These are phyloP conservation scores for Margaritifera margaritifera DNA, from an alignment of 2,888 invertebrate species.

Conservation along the genomic window DNA sequence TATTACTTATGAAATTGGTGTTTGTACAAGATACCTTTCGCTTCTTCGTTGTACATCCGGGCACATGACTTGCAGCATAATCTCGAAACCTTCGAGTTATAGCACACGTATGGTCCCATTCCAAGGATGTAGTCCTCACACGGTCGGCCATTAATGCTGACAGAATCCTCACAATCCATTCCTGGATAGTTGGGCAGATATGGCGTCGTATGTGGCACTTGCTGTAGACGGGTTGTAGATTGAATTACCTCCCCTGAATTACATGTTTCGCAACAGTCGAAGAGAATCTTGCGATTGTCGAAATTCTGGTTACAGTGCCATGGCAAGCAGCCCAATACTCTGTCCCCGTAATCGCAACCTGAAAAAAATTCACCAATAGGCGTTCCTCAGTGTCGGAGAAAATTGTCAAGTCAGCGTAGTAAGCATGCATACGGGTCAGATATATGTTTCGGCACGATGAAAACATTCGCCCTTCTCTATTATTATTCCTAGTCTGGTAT, in stretches of 20 bases:
- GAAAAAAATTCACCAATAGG: not conserved
- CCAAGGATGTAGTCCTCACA: constrained; percentile 22
- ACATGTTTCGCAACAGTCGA: constrained; percentile 49
- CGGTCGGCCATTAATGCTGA: constrained; percentile 15
- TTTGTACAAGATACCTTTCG: constrained; percentile 3
- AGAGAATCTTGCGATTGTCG: constrained; percentile 27
- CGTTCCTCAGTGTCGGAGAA: too few species aligned
- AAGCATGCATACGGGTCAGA: too few species aligned
- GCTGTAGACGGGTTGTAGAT: constrained; percentile 10
- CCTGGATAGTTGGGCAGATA: too few species aligned
- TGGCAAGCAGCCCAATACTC: constrained; percentile 42
- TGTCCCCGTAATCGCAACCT: constrained; percentile 61
- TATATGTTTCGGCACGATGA: too few species aligned
- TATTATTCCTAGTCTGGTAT: too few species aligned
- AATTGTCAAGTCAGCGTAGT: too few species aligned
- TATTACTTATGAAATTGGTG: too few species aligned
- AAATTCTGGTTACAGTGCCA: constrained; percentile 37
- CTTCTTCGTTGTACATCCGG: not conserved
- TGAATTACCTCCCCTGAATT: constrained; percentile 21
- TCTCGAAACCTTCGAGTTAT: constrained; percentile 10
- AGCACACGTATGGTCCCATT: constrained; percentile 31
- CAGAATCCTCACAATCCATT: constrained; percentile 17
- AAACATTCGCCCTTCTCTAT: too few species aligned
- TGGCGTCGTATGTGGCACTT: not conserved
- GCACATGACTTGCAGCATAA: constrained; percentile 28